Evolutionary conservation across 2,888 invertebrate genomes (phyloP).

Genomic region (Ichneumon xanthorius): DNA sequence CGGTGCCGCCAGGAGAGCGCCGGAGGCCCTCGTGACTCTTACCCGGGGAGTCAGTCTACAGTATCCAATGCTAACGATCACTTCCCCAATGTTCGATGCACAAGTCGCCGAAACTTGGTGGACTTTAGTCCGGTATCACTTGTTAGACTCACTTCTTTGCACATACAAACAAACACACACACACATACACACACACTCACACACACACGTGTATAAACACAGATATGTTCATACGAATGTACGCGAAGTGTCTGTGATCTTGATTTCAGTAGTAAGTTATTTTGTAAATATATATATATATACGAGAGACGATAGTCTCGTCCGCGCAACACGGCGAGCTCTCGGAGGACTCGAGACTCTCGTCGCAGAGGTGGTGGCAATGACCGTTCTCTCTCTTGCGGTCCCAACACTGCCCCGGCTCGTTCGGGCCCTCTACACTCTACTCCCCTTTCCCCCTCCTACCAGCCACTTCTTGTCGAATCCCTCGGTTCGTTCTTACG

Average conservation of each 20-base stretch:
- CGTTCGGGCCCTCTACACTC: constrained; percentile 42
- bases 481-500: constrained; percentile 38
- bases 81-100: constrained; percentile 11
- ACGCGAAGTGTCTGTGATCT: background rate
- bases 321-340: constrained; percentile 28
- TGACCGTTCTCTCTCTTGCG: constrained; percentile 82
- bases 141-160: background rate
- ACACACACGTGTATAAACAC: no score
- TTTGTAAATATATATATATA: background rate
- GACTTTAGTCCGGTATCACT: background rate
- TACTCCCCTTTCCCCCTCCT: constrained; percentile 22
- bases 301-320: constrained; percentile 25
- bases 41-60: constrained; percentile 13
- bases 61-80: constrained; percentile 21
- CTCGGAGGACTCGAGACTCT: constrained; percentile 63
- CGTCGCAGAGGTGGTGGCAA: constrained; percentile 84
- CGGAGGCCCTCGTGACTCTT: constrained; percentile 24
- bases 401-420: constrained; percentile 36
- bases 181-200: no score
- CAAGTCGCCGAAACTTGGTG: constrained; percentile 14
- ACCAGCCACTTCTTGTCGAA: constrained; percentile 33
- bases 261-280: background rate
- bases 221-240: background rate
- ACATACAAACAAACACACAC: background rate
- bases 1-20: constrained; percentile 31